Evolutionary conservation across 2,113 vertebrate genomes (phyloP).

Genomic region (Indicator maculatus): DNA sequence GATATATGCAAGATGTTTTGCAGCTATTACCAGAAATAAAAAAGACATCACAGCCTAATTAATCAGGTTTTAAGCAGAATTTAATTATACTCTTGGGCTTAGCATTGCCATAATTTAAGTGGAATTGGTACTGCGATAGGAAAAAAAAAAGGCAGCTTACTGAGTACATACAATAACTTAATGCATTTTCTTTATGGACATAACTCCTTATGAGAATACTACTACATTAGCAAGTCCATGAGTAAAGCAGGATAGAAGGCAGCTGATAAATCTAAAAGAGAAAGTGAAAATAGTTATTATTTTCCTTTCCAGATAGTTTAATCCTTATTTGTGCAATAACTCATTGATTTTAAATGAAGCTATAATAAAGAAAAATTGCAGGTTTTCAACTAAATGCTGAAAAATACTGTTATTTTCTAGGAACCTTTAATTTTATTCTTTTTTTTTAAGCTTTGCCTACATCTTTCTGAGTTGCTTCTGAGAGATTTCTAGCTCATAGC

Average conservation of each 20-base stretch:
- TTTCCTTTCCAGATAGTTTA: constrained; percentile 22
- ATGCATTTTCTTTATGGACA: neutral
- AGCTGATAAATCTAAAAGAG: neutral
- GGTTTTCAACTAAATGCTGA: neutral
- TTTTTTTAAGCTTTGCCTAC: neutral
- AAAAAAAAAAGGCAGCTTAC: neutral
- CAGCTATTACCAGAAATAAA: neutral
- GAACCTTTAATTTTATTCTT: neutral
- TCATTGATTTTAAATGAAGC: neutral
- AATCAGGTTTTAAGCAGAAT: neutral
- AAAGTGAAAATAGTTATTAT: constrained; percentile 32
- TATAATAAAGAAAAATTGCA: neutral
- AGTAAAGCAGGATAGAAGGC: neutral
- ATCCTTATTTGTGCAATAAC: neutral
- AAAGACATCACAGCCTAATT: neutral
- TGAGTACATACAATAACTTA: neutral
- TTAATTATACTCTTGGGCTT: neutral
- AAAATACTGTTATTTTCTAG: neutral
- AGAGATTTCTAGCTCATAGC: neutral
- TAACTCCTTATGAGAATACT: neutral
- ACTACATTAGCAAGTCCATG: neutral
- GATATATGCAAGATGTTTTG: neutral
- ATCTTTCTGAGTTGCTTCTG: neutral
- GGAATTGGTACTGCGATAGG: neutral
- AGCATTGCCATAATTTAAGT: neutral